Percentiles rank a stretch among this genome's conserved stretches.
Evolutionary conservation across 2,113 vertebrate genomes (phyloP).

Genomic region (Manacus vitellinus): DNA sequence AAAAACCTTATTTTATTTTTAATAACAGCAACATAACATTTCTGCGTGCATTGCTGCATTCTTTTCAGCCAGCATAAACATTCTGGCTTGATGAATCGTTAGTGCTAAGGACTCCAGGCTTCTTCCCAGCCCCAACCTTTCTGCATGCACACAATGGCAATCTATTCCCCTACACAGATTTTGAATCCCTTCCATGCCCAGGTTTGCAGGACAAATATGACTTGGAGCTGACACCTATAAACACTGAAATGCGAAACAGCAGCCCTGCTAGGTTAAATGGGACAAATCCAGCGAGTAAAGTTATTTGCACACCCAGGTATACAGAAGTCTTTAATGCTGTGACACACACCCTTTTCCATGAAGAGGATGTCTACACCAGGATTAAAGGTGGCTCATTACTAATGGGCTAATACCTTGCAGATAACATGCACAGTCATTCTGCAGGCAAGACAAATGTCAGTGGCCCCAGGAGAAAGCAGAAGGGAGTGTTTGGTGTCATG

Average conservation of each 20-base stretch:
- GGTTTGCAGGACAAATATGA: neutral
- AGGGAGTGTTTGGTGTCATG: neutral
- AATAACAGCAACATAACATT: neutral
- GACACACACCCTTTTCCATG: neutral
- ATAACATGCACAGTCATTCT: conserved; percentile 37
- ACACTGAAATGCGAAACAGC: neutral
- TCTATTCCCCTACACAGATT: neutral
- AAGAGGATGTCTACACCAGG: neutral
- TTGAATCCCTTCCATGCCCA: neutral
- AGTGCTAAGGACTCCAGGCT: neutral
- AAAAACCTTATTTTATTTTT: neutral
- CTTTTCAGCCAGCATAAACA: neutral
- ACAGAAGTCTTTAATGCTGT: neutral
- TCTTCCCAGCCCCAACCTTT: neutral
- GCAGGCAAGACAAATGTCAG: neutral
- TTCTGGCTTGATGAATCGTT: neutral
- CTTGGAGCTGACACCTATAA: conserved; percentile 1
- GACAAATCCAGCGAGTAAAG: neutral
- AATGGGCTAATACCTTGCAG: neutral
- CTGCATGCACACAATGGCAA: neutral
- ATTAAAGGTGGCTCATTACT: neutral
- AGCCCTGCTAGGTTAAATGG: neutral
- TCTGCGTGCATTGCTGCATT: neutral
- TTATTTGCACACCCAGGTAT: neutral
- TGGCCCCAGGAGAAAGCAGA: neutral